A percentile compares a stretch with the other conserved stretches of the same genome.
Evolutionary conservation across 2,797 vertebrate genomes (phyloP).

Genomic region (Eulemur mongoz): DNA sequence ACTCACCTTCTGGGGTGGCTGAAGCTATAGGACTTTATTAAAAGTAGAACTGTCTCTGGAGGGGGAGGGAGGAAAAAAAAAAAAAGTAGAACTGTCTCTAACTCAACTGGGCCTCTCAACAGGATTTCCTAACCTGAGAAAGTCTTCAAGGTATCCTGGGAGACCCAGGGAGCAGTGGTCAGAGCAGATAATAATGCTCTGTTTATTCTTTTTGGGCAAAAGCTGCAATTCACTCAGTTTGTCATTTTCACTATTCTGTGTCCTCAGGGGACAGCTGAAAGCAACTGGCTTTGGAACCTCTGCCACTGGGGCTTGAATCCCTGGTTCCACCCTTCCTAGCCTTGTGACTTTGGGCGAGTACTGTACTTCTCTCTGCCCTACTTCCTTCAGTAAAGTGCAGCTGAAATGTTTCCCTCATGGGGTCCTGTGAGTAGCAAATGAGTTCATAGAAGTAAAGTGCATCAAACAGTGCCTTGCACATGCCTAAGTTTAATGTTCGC

Average conservation of each 20-base stretch:
- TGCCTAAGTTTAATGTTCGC: neutral
- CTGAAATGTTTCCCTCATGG: neutral
- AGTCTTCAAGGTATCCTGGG: neutral
- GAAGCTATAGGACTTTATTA: neutral
- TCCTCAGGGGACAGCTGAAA: neutral
- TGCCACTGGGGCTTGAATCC: neutral
- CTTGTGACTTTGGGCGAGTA: neutral
- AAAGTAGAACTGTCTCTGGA: neutral
- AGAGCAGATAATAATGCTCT: neutral
- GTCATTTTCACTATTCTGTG: neutral
- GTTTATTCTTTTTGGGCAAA: neutral
- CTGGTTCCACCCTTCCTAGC: neutral
- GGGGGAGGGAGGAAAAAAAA: too few relatives aligned
- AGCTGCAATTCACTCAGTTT: neutral
- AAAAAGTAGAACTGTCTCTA: neutral
- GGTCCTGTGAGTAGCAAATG: neutral
- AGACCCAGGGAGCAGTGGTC: neutral
- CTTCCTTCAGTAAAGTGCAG: neutral
- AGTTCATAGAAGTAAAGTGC: neutral
- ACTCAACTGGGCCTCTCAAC: neutral
- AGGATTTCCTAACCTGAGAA: neutral
- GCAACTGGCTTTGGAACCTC: neutral
- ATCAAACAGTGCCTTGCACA: neutral
- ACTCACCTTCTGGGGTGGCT: neutral
- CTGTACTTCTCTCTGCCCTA: neutral